Percentiles rank a stretch among this genome's conserved stretches.
phyloP scores from a whole-genome alignment of 2,113 vertebrate species.

The Bufo bufo region DNA sequence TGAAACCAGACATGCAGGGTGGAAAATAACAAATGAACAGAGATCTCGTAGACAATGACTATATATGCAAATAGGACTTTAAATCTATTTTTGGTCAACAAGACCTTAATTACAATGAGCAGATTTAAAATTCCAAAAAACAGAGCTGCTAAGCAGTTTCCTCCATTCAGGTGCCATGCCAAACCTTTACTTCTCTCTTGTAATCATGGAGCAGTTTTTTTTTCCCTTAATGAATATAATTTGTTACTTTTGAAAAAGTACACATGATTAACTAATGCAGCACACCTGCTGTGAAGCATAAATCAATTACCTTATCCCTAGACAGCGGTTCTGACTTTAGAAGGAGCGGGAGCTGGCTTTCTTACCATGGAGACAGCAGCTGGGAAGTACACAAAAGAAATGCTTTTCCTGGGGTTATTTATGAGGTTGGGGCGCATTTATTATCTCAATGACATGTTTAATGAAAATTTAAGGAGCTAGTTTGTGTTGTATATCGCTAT shows the following conservation, averaged over 20 bases:
- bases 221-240: not conserved
- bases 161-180: not conserved
- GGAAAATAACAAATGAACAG: not conserved
- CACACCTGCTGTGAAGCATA: slow-evolving; percentile 30
- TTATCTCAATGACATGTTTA: slow-evolving; percentile 43
- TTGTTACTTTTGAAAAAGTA: slow-evolving; percentile 3
- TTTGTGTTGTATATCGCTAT: slow-evolving; percentile 8
- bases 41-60: not conserved
- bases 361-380: slow-evolving; percentile 29
- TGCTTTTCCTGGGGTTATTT: slow-evolving; percentile 48
- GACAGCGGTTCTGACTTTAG: slow-evolving; percentile 29
- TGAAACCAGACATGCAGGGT: not conserved
- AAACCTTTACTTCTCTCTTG: slow-evolving; percentile 4
- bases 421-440: slow-evolving; percentile 43
- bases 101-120: slow-evolving; percentile 21
- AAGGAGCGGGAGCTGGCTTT: slow-evolving; percentile 31
- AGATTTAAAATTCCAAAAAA: slow-evolving; percentile 25
- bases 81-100: slow-evolving; percentile 21
- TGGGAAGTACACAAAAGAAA: slow-evolving; percentile 4
- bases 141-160: not conserved
- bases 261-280: slow-evolving; percentile 44
- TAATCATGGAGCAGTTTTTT: slow-evolving; percentile 4
- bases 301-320: slow-evolving; percentile 54
- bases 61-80: not conserved
- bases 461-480: slow-evolving; percentile 55